These are phyloP conservation scores for Fulmarus glacialis DNA, from an alignment of 2,113 vertebrate species.

Conservation along the genomic window DNA sequence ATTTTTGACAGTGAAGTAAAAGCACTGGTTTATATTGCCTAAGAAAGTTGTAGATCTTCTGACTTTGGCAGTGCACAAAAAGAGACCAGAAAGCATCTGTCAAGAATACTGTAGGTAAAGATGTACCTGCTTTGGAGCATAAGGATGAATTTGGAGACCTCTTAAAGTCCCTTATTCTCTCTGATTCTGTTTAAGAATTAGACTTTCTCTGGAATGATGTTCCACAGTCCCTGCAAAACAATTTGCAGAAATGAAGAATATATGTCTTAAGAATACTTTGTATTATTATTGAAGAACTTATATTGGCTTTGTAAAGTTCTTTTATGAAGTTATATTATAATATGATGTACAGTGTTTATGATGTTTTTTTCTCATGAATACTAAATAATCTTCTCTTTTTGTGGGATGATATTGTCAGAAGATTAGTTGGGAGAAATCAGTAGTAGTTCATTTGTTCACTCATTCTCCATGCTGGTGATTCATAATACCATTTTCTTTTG, in stretches of 20 bases:
- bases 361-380: neutral
- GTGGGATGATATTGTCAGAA: neutral
- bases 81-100: neutral
- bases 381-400: conserved; percentile 40
- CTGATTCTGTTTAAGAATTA: neutral
- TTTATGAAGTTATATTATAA: neutral
- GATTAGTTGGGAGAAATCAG: conserved; percentile 14
- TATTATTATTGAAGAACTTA: conserved; percentile 16
- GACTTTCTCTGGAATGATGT: neutral
- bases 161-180: neutral
- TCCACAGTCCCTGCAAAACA: neutral
- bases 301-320: neutral
- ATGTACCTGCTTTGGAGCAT: neutral
- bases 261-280: conserved; percentile 23
- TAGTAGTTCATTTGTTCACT: neutral
- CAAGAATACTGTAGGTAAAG: neutral
- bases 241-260: conserved; percentile 35
- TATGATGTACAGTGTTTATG: neutral
- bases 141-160: neutral
- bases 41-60: neutral
- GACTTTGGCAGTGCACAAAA: neutral
- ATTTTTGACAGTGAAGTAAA: neutral
- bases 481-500: neutral
- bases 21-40: neutral
- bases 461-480: neutral